These are phyloP conservation scores for Lysiphlebus fabarum DNA, from an alignment of 1,140 invertebrate species.

Conservation along the genomic window DNA sequence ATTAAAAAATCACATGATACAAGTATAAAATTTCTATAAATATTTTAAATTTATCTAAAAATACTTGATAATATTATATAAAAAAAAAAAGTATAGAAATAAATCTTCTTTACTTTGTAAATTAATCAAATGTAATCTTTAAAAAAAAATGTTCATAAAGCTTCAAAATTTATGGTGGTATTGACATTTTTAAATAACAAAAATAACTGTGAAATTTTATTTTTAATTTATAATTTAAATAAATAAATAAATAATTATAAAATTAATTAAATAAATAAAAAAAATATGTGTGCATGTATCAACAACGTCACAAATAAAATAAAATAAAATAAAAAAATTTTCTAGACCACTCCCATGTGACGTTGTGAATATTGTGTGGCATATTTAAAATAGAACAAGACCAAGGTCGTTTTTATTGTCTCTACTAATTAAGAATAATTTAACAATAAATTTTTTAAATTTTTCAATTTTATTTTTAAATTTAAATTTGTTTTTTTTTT, in stretches of 20 bases:
- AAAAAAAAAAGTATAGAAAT: too few relatives aligned
- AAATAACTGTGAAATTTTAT: too few relatives aligned
- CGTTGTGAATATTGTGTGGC: slow-evolving; percentile 38
- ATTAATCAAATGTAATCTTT: too few relatives aligned
- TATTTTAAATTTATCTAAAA: too few relatives aligned
- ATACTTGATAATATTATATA: too few relatives aligned
- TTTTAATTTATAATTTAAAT: too few relatives aligned
- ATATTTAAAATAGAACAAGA: slow-evolving; percentile 46
- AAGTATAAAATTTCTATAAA: too few relatives aligned
- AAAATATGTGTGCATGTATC: slow-evolving; percentile 28
- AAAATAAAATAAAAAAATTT: background rate
- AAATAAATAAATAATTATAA: background rate
- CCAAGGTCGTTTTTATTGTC: slow-evolving; percentile 22
- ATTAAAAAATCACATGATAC: too few relatives aligned
- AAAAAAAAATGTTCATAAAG: too few relatives aligned
- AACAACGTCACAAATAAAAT: slow-evolving; percentile 33
- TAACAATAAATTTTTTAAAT: background rate
- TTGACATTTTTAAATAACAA: too few relatives aligned
- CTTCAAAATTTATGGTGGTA: too few relatives aligned
- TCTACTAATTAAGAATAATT: slow-evolving; percentile 1
- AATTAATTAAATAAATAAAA: background rate
- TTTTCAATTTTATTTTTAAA: background rate
- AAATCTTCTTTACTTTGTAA: too few relatives aligned
- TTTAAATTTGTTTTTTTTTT: background rate
- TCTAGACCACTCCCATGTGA: slow-evolving; percentile 27